Evolutionary conservation across 2,797 vertebrate genomes (phyloP).

Genomic region (Oophaga sylvatica): DNA sequence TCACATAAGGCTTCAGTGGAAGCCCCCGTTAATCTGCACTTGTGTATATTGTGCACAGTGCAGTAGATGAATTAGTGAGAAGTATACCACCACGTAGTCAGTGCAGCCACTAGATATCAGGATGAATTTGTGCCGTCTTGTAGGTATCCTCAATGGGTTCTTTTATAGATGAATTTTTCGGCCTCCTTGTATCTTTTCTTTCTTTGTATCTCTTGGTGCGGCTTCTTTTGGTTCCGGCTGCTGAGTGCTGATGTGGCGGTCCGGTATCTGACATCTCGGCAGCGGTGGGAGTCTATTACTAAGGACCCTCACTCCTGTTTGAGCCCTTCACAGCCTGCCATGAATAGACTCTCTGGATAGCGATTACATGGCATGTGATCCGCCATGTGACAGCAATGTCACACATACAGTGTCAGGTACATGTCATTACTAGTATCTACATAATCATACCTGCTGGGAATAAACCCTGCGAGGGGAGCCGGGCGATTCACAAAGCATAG

Average conservation of each 20-base stretch:
- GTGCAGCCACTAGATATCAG: too few species aligned
- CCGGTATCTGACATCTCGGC: not conserved
- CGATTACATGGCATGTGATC: not conserved
- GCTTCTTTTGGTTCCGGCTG: not conserved
- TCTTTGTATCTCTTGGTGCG: not conserved
- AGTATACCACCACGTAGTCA: too few species aligned
- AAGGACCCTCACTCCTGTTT: not conserved
- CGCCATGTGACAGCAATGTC: not conserved
- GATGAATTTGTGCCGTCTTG: too few species aligned
- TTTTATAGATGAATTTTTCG: not conserved
- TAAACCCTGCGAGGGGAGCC: too few species aligned
- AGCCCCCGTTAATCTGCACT: too few species aligned
- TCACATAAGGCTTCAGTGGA: too few species aligned
- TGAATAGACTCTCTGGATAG: slow-evolving; percentile 28
- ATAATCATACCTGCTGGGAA: not conserved
- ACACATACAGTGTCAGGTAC: not conserved
- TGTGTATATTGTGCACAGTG: too few species aligned
- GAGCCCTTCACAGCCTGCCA: not conserved
- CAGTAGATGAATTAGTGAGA: too few species aligned
- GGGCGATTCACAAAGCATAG: too few species aligned
- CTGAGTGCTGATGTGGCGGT: slow-evolving; percentile 53
- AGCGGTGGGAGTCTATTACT: not conserved
- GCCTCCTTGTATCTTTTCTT: too few species aligned
- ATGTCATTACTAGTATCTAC: not conserved
- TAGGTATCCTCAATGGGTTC: not conserved